Base-by-base conservation (phyloP, 2,888 invertebrate species). In the Leptura quadrifasciata region DNA sequence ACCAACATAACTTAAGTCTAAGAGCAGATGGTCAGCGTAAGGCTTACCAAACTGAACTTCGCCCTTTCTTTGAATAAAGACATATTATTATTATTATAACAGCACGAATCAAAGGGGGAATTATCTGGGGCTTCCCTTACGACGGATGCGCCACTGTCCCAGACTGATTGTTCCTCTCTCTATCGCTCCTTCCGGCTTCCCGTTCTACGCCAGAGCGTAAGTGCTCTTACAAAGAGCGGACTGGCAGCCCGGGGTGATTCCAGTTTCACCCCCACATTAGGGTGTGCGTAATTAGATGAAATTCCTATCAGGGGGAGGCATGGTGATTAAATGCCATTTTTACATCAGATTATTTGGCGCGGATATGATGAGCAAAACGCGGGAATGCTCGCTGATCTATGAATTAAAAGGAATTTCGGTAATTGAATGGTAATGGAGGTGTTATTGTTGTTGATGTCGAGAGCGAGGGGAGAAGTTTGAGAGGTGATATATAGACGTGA, bases 201-300 rank as follows among this genome's bases (percentile, higher is more conserved):
- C 47, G 65, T 21, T 54, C 39, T 18, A 18, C 31, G 39, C 17
- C 31, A 18, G 2, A 18, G 54, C 54, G 65, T 47, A 52, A 65
- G 52, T 52, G 63, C 63, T 35, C 17, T 35, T 21, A 39, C 63
- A 35, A 20, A 64, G 63, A 61, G 60, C 27, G 35, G 15, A 39
- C 47, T 47, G 5, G 47, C 47, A 47, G 39, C 63, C 67, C 70
- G 71, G 72, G 76, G 68, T 72, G 67, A 61, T 74, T 70, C 69
- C 58, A 55, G 47, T 24, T 47, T 65, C 65, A 52, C 65, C 65
- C 65, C 65, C 65, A 65, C 17, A 27, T 52, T 54, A 65, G 85
- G 82, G 82, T 76, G 79, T 76, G 69, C 81, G 84, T 86, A 87
- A 87, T 87, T 87, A 87, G 86, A 87, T 86, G 84, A 86, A 87